Base-by-base conservation (phyloP, 2,888 invertebrate genomes). In the Frankliniella fusca region DNA sequence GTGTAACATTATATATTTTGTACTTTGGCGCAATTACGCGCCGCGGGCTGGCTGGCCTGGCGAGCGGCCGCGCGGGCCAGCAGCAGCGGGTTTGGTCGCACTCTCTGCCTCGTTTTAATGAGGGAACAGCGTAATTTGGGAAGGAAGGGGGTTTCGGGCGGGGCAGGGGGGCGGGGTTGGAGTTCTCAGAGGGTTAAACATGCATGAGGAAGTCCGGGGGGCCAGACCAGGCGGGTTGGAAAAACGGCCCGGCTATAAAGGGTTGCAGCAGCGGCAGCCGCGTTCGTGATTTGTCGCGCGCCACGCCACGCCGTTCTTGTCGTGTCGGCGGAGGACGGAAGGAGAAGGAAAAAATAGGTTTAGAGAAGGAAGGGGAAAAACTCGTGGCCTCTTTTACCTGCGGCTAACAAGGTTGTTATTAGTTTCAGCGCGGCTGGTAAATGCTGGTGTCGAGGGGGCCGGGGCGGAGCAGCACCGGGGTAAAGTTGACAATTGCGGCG, bases 61-160 rank as follows among this genome's bases (percentile, higher is more conserved):
- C 5, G n/a, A 10, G 23, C 27, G 23, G 27, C 23, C 70, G 54
- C 54, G 18, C 54, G 54, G 54, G 10, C 54, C 54, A 38, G 38
- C 38, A 38, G 38, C 38, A 5, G 38, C 3, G 38, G 38, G 38
- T 3, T 5, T 38, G 38, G 38, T 5, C 38, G 38, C 38, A 38
- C 38, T 38, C 38, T 38, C 38, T 38, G 38, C 38, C 15, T 20
- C 70, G 70, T 27, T 76, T 76, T 76, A 76, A 76, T 76, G 70
- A 76, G 70, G 70, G 70, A 76, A 76, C 70, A 27, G 70, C 70
- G 70, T 76, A 76, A 76, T 76, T 76, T 76, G n/a, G 27, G 27
- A 5, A 38, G 38, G 38, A 38, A 38, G 38, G 38, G 38, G 38
- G 38, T n/a, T n/a, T n/a, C n/a, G 38, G 38, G 38, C 3, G 38